These are phyloP conservation scores for Hepsetus odoe DNA, from an alignment of 2,113 vertebrate species.

Conservation along the genomic window DNA sequence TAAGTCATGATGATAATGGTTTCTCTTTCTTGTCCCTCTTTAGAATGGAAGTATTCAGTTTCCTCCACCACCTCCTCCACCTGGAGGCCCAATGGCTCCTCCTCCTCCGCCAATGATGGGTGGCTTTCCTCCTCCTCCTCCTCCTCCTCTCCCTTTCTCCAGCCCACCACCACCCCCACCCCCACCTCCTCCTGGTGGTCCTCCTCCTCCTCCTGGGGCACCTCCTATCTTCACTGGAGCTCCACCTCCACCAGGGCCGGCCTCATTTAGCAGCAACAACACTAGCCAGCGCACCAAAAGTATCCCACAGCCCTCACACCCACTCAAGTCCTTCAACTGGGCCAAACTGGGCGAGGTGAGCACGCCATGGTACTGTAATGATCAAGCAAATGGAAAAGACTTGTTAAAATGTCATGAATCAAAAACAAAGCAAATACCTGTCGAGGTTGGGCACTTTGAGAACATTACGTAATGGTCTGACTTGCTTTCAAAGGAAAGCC, in stretches of 20 bases:
- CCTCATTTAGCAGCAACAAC: slow-evolving; percentile 68
- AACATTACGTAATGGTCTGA: slow-evolving; percentile 1
- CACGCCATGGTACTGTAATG: neutral
- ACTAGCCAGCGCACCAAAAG: slow-evolving; percentile 83
- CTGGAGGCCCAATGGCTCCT: slow-evolving; percentile 79
- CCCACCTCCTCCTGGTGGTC: slow-evolving; percentile 86
- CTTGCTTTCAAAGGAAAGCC: neutral
- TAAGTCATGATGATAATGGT: no score
- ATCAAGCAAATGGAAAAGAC: neutral
- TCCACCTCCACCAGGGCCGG: slow-evolving; percentile 71
- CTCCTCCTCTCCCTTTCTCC: slow-evolving; percentile 78
- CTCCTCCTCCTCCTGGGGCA: slow-evolving; percentile 89
- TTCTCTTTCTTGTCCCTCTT: slow-evolving; percentile 53
- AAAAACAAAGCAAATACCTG: neutral
- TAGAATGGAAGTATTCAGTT: slow-evolving; percentile 70
- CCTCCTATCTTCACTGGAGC: slow-evolving; percentile 84
- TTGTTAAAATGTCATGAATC: neutral
- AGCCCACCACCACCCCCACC: slow-evolving; percentile 75
- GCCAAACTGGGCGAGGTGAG: slow-evolving; percentile 94
- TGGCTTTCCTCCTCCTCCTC: slow-evolving; percentile 83
- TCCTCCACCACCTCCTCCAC: slow-evolving; percentile 76
- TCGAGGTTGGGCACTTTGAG: neutral
- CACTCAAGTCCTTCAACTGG: slow-evolving; percentile 99
- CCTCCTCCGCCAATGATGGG: slow-evolving; percentile 74
- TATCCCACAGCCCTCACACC: slow-evolving; percentile 92